Percentiles rank a stretch among this genome's conserved stretches.
Conservation (phyloP, 2,888 invertebrate species). For the Sinentomon sp. region DNA sequence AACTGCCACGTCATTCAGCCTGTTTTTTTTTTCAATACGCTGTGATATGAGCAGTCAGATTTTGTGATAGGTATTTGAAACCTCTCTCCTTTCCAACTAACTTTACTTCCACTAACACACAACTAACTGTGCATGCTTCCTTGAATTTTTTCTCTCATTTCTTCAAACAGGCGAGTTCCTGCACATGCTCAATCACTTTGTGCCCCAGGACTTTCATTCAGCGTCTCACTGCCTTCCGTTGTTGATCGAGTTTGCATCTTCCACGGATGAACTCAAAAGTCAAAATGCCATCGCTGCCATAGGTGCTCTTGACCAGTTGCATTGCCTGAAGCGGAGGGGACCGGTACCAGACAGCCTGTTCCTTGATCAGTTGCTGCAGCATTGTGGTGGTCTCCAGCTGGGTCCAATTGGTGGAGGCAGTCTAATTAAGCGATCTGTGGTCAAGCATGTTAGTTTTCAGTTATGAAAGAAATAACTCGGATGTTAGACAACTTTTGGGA, state of each 20-base stretch:
- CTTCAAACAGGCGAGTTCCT: slow-evolving; percentile 40
- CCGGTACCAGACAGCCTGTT: slow-evolving; percentile 57
- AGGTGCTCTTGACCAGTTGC: slow-evolving; percentile 42
- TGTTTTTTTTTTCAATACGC: too few relatives aligned
- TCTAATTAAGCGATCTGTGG: too few relatives aligned
- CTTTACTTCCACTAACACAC: too few relatives aligned
- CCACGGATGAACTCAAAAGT: slow-evolving; percentile 18
- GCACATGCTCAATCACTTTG: slow-evolving; percentile 52
- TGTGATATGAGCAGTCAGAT: neutral
- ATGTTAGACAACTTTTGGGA: too few relatives aligned
- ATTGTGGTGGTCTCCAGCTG: slow-evolving; percentile 16
- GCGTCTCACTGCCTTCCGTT: slow-evolving; percentile 56
- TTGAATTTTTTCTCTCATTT: too few relatives aligned
- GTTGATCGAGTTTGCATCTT: slow-evolving; percentile 45
- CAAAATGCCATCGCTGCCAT: slow-evolving; percentile 54
- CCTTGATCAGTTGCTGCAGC: slow-evolving; percentile 44
- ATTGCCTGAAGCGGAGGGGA: slow-evolving; percentile 43
- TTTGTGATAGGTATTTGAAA: neutral
- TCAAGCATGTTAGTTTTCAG: too few relatives aligned
- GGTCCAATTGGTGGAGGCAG: too few relatives aligned
- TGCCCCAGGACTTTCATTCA: slow-evolving; percentile 64
- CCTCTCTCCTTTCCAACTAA: neutral
- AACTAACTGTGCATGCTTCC: too few relatives aligned
- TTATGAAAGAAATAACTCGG: too few relatives aligned
- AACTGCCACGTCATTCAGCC: too few relatives aligned